These are phyloP conservation scores for Leptinotarsa undecemlineata DNA, from an alignment of 1,140 invertebrate species.

Conservation along the genomic window DNA sequence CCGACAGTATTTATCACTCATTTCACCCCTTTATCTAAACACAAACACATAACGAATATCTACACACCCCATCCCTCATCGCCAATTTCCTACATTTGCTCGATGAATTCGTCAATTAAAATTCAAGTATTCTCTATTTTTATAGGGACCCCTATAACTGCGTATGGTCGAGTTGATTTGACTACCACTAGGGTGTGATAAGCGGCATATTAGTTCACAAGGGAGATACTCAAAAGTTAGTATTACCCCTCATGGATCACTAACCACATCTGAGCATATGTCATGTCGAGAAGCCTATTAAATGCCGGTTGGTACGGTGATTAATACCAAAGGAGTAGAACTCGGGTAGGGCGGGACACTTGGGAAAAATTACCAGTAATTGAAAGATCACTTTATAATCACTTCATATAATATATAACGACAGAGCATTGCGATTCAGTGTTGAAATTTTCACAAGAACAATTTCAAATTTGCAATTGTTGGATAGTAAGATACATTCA, in stretches of 20 bases:
- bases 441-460: too few species aligned
- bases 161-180: slow-evolving; percentile 23
- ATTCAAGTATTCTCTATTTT: background rate
- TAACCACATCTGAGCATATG: slow-evolving; percentile 9
- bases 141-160: slow-evolving; percentile 4
- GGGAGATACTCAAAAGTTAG: slow-evolving; percentile 18
- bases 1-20: background rate
- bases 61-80: slow-evolving; percentile 3
- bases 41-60: background rate
- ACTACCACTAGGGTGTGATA: slow-evolving; percentile 18
- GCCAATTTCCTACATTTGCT: slow-evolving; percentile 2
- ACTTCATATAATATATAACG: too few species aligned
- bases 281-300: slow-evolving; percentile 14
- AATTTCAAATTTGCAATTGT: too few species aligned
- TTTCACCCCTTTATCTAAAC: background rate
- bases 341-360: background rate
- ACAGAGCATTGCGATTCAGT: too few species aligned
- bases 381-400: too few species aligned
- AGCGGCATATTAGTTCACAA: slow-evolving; percentile 19
- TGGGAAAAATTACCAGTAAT: too few species aligned
- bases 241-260: slow-evolving; percentile 22
- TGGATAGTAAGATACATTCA: too few species aligned
- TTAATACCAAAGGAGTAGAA: background rate
- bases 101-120: slow-evolving; percentile 3
- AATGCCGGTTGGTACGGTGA: background rate